Evolutionary conservation across 2,113 vertebrate species (phyloP), one percentile per base, ranked within the genome.

Genomic region (Okapia johnstoni): DNA sequence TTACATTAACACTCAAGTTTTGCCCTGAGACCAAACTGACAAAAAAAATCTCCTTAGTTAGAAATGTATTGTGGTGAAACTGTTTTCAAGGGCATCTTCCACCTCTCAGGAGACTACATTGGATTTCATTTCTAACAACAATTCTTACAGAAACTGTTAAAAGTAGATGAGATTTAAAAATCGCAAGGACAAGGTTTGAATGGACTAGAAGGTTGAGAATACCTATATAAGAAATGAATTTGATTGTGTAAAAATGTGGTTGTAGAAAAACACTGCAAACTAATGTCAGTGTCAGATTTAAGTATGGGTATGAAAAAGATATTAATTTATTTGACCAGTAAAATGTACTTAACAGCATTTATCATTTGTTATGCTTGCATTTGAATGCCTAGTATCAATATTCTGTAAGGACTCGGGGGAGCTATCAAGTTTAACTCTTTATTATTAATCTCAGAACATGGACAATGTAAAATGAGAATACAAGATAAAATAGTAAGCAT

Each of bases 41-140:
- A 89, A 96, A 92, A 90, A 93, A 93, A 95, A 95, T 87, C 63
- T 79, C 66, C 58, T 88, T 48, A 88, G 88, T 81, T 52, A 89
- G 84, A 96, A 94, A 92, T 91, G 8, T 73, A 85, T 76, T 91
- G 40, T 73, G 12, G 60, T 94, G 36, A 97, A 89, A 90, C 60
- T 97, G 52, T 96, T 97, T 77, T 90, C 94, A 97, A 90, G 85
- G 40, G 58, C 7, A 66, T 88, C 55, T 63, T 55, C 95, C 16
- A 85, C 55, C 40, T 93, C 93, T 93, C 80, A 46, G 52, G 46
- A 96, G 81, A 90, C 88, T 25, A 88, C 1, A 46, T 1, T 52
- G 33, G 8, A 83, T 97, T 96, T 96, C 36, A 63, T 83, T 95
- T 96, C 95, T 90, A 97, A 81, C 83, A 94, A 96, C 17, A 96